Base-by-base conservation (phyloP, 92 coral and sea anemone genomes). In the Meandrina meandrites region DNA sequence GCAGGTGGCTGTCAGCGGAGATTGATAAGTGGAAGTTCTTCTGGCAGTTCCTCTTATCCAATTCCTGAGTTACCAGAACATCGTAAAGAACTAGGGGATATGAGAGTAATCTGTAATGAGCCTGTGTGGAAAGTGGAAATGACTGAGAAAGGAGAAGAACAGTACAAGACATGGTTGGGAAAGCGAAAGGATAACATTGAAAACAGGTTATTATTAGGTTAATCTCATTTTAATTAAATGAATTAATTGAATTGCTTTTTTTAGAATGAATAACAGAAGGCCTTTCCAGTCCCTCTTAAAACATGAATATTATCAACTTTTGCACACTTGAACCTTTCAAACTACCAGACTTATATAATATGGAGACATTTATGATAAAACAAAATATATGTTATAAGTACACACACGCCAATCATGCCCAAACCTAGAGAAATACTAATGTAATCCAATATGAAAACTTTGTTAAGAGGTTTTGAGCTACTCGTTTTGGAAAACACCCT, bases 51-150 rank as follows among this genome's bases (percentile, higher is more conserved):
- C 18, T 7, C 40, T 12, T 92, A 86, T 56, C 90, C 92, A 21
- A 92, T 92, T 35, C 89, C 88, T 24, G 94, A 86, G 77, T 84
- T 88, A 10, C 90, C 90, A 40, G 92, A 88, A 48, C 92, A 92
- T n/a, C 74, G 68, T 14, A 89, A 76, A 21, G 90, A 92, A 78
- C 88, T n/a, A n/a, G n/a, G n/a, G n/a, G n/a, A n/a, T 92, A 22
- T 87, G 89, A n/a, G n/a, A n/a, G n/a, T n/a, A n/a, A n/a, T n/a
- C n/a, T n/a, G n/a, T n/a, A n/a, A n/a, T n/a, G n/a, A n/a, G n/a
- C n/a, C n/a, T n/a, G n/a, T n/a, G n/a, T n/a, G n/a, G n/a, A n/a
- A n/a, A n/a, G n/a, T n/a, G n/a, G n/a, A n/a, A n/a, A n/a, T n/a
- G n/a, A n/a, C n/a, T n/a, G n/a, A n/a, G n/a, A n/a, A n/a, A n/a